Conservation (phyloP, 1,140 invertebrate genomes). For the Scylla paramamosain region DNA sequence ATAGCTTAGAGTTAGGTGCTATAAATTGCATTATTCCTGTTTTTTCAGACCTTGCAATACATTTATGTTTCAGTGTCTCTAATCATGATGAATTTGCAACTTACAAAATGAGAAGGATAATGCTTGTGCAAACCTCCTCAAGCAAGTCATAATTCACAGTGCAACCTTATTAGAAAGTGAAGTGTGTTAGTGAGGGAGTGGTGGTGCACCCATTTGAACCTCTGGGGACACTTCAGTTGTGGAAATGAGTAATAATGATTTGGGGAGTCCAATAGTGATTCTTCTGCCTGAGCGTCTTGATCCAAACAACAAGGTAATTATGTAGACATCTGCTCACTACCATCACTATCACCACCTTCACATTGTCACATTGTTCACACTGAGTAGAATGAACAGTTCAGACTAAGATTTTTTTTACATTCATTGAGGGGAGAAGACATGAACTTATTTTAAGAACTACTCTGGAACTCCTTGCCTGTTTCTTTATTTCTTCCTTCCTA, state of each 20-base stretch:
- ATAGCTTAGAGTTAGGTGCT: background rate
- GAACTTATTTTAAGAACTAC: background rate
- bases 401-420: background rate
- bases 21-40: background rate
- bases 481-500: too few species aligned
- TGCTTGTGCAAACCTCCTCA: background rate
- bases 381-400: background rate
- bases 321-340: background rate
- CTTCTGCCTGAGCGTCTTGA: slow-evolving; percentile 66
- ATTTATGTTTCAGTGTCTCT: background rate
- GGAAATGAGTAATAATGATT: slow-evolving; percentile 61
- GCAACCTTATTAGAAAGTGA: background rate
- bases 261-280: slow-evolving; percentile 62
- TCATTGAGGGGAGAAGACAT: background rate
- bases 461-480: background rate
- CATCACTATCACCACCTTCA: background rate
- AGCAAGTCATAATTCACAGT: background rate
- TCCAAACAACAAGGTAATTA: slow-evolving; percentile 55
- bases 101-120: background rate
- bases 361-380: background rate
- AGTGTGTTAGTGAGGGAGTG: background rate
- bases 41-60: background rate
- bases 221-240: background rate
- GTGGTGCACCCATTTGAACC: background rate
- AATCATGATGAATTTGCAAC: background rate